phyloP scores from a whole-genome alignment of 1,140 invertebrate species.

The Cheumatopsyche charites region DNA sequence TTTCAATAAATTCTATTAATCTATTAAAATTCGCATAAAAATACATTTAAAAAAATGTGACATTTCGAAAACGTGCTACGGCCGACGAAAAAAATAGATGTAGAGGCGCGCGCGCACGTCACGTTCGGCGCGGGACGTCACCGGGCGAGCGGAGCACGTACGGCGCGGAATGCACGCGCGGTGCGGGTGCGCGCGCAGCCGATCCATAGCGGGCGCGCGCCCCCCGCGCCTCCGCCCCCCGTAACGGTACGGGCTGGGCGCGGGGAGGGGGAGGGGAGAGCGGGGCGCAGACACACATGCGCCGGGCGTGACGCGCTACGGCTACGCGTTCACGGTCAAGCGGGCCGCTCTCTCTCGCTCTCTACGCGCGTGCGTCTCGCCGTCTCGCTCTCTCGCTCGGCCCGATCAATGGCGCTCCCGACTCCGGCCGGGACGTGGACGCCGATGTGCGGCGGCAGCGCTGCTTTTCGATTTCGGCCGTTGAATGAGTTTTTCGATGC shows the following conservation, averaged over 20 bases:
- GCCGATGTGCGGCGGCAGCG: too few species aligned
- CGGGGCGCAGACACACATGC: not conserved
- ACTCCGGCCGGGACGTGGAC: not conserved
- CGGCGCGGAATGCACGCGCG: slow-evolving; percentile 16
- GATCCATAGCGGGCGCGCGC: slow-evolving; percentile 5
- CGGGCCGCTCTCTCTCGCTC: not conserved
- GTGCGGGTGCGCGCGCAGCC: slow-evolving; percentile 28
- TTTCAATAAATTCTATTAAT: too few species aligned
- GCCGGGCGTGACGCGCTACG: slow-evolving; percentile 2
- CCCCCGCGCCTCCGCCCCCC: not conserved
- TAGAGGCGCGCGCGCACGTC: not conserved
- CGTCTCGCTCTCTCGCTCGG: not conserved
- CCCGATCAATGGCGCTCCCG: slow-evolving; percentile 7
- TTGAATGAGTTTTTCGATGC: too few species aligned
- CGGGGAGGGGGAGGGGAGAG: not conserved
- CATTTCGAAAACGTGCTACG: not conserved
- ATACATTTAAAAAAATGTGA: too few species aligned
- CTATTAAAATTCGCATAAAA: too few species aligned
- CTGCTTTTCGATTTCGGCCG: not conserved
- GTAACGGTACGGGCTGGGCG: not conserved
- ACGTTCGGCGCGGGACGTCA: not conserved
- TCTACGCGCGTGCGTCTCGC: not conserved
- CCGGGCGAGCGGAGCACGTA: not conserved
- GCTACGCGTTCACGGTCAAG: slow-evolving; percentile 30
- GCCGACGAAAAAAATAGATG: not conserved